Conservation (phyloP, 1,140 invertebrate species). For the Calosoma granatense region DNA sequence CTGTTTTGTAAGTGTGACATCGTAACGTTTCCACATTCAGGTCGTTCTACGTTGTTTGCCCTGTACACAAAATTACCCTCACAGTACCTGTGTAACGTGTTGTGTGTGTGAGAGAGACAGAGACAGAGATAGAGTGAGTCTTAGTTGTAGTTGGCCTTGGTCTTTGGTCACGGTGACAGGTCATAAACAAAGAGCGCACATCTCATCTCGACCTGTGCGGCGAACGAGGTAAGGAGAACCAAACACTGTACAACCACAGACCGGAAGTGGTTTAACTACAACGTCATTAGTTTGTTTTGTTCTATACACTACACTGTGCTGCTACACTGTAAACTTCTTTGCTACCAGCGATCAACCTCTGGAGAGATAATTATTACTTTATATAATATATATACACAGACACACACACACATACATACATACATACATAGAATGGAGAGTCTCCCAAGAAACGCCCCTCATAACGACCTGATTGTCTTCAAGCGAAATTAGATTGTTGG, state of each 20-base stretch:
- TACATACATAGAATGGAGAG: too few relatives aligned
- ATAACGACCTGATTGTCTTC: background rate
- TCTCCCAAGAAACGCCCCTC: background rate
- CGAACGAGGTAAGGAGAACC: background rate
- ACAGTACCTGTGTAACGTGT: too few relatives aligned
- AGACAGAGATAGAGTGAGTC: too few relatives aligned
- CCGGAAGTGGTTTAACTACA: background rate
- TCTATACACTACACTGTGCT: too few relatives aligned
- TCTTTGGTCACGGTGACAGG: background rate
- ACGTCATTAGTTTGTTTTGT: background rate
- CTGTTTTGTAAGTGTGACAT: too few relatives aligned
- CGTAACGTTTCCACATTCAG: too few relatives aligned
- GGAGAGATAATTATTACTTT: background rate
- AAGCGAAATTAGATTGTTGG: background rate
- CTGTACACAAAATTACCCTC: too few relatives aligned
- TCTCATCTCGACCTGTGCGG: background rate
- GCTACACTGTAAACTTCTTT: background rate
- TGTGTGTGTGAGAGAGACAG: too few relatives aligned
- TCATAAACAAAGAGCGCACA: background rate
- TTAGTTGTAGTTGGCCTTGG: background rate
- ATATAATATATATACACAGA: too few relatives aligned
- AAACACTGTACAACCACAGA: background rate
- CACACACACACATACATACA: too few relatives aligned
- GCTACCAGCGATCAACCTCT: too few relatives aligned
- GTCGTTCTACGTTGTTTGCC: too few relatives aligned